Conservation (phyloP, 2,888 invertebrate genomes). For the Apeira syringaria region DNA sequence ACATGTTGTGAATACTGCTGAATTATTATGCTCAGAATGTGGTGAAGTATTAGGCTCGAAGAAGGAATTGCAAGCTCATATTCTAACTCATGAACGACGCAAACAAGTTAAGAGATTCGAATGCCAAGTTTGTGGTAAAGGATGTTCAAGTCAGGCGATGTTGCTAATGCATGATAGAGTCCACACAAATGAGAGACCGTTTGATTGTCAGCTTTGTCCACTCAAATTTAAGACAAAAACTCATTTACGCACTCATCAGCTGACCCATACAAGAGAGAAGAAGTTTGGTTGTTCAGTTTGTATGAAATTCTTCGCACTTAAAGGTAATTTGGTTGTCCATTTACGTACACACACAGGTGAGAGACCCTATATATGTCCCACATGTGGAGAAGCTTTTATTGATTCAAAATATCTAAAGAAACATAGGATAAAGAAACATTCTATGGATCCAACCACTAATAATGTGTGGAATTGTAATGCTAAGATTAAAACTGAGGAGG, state of each 20-base stretch:
- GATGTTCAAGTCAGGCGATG: slow-evolving; percentile 77
- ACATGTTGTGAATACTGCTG: slow-evolving; percentile 62
- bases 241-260: slow-evolving; percentile 74
- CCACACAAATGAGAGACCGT: slow-evolving; percentile 77
- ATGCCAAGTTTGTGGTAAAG: slow-evolving; percentile 69
- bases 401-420: slow-evolving; percentile 81
- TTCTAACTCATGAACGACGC: slow-evolving; percentile 53
- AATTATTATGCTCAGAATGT: slow-evolving; percentile 62
- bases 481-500: slow-evolving; percentile 22
- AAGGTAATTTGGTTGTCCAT: slow-evolving; percentile 78
- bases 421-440: slow-evolving; percentile 74
- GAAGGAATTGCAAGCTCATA: slow-evolving; percentile 60
- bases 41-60: slow-evolving; percentile 64
- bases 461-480: slow-evolving; percentile 71
- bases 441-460: slow-evolving; percentile 51
- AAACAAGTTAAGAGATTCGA: slow-evolving; percentile 65
- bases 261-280: slow-evolving; percentile 78
- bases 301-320: slow-evolving; percentile 79
- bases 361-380: slow-evolving; percentile 70
- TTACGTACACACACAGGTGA: slow-evolving; percentile 79
- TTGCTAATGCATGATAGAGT: slow-evolving; percentile 77
- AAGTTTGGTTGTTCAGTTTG: slow-evolving; percentile 80
- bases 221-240: slow-evolving; percentile 77
- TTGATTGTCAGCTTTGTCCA: slow-evolving; percentile 69
- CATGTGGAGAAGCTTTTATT: slow-evolving; percentile 76